Percentiles rank a stretch among this genome's conserved stretches.
These are phyloP conservation scores for Carabus problematicus DNA, from an alignment of 2,888 invertebrate genomes.

Conservation along the genomic window DNA sequence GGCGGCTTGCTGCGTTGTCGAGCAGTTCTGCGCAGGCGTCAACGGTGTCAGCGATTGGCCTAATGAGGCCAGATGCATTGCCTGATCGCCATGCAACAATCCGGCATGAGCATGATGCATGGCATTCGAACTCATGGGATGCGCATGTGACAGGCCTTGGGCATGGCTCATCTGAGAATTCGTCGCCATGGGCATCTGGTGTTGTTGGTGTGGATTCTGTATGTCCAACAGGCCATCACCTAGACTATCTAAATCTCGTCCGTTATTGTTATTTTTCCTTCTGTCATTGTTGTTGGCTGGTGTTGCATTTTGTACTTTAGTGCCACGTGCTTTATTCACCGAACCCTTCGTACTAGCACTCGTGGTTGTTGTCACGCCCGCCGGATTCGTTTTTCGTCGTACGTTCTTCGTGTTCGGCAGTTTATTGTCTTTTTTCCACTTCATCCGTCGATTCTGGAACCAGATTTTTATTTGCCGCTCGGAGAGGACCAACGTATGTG, in stretches of 20 bases:
- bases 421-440: constrained; percentile 89
- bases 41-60: constrained; percentile 66
- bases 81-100: constrained; percentile 58
- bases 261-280: constrained; percentile 65
- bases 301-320: constrained; percentile 57
- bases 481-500: constrained; percentile 92
- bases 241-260: constrained; percentile 64
- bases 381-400: constrained; percentile 78
- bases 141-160: constrained; percentile 62
- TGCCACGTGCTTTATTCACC: constrained; percentile 57
- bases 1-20: constrained; percentile 61
- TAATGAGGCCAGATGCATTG: constrained; percentile 61
- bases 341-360: constrained; percentile 51
- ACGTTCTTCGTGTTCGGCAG: constrained; percentile 83
- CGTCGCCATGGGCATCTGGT: constrained; percentile 59
- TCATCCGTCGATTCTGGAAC: constrained; percentile 87
- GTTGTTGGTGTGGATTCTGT: constrained; percentile 53
- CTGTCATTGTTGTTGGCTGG: constrained; percentile 69
- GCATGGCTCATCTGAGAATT: constrained; percentile 54
- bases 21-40: constrained; percentile 63
- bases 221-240: constrained; percentile 62
- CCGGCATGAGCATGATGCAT: constrained; percentile 53
- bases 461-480: constrained; percentile 91
- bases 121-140: constrained; percentile 60
- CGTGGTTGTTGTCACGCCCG: constrained; percentile 70